These are phyloP conservation scores for Ellobium chinense DNA, from an alignment of 2,888 invertebrate species.

Conservation along the genomic window DNA sequence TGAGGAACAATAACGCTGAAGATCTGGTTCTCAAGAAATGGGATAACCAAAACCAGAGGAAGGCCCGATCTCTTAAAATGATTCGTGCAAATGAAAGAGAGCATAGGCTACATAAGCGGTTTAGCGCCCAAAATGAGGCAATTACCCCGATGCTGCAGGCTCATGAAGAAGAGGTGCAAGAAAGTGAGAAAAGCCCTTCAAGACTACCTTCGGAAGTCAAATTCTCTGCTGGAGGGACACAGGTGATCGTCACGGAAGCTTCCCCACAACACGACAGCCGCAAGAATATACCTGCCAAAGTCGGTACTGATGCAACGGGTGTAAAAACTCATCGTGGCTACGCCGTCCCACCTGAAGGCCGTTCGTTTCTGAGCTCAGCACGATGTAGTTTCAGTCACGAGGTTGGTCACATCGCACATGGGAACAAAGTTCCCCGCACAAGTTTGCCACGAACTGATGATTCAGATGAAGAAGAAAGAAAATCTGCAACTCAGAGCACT, in stretches of 20 bases:
- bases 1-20: not conserved
- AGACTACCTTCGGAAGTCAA: not conserved
- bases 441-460: constrained; percentile 29
- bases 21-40: not conserved
- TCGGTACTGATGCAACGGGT: not conserved
- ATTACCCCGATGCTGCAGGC: not conserved
- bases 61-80: not conserved
- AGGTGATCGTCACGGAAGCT: not conserved
- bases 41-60: not conserved
- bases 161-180: not conserved
- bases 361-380: constrained; percentile 5
- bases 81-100: not conserved
- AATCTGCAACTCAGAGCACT: not conserved
- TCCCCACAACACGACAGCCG: not conserved
- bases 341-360: not conserved
- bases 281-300: not conserved
- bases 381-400: constrained; percentile 44
- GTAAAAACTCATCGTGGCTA: constrained; percentile 21
- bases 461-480: not conserved
- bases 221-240: not conserved
- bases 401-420: constrained; percentile 24
- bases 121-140: not conserved
- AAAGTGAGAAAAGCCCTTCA: not conserved
- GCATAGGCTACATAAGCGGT: not conserved
- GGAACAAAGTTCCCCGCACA: constrained; percentile 21